A percentile compares a stretch with the other conserved stretches of the same genome.
Evolutionary conservation across 1,140 invertebrate genomes (phyloP).

Genomic region (Plutomurus gul): DNA sequence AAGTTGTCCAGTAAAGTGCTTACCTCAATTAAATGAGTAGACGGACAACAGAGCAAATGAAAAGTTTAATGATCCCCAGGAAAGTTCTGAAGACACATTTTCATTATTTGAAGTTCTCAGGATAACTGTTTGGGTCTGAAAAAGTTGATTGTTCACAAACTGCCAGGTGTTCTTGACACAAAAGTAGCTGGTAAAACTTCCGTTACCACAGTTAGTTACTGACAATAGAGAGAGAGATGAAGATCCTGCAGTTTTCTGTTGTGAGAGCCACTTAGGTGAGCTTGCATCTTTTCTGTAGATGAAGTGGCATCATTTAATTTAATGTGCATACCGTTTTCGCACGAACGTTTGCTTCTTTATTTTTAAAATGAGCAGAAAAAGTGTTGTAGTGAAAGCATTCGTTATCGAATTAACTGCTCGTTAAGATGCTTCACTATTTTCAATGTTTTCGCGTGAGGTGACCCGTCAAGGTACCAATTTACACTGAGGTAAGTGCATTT

Average conservation of each 20-base stretch:
- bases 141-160: background rate
- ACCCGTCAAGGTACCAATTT: too few species aligned
- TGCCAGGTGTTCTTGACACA: conserved; percentile 1
- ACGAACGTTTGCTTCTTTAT: too few species aligned
- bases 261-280: background rate
- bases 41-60: background rate
- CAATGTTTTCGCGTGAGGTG: too few species aligned
- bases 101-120: background rate
- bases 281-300: background rate
- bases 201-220: background rate
- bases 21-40: background rate
- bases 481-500: too few species aligned
- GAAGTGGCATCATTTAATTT: background rate
- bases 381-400: too few species aligned
- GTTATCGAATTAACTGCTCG: too few species aligned
- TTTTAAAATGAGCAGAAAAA: too few species aligned
- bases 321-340: too few species aligned
- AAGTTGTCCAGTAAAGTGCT: background rate
- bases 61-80: background rate
- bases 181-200: background rate
- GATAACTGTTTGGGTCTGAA: background rate
- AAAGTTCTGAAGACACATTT: background rate
- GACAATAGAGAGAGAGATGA: background rate
- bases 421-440: too few species aligned
- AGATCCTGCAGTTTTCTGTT: background rate